Percentiles rank a stretch among this genome's conserved stretches.
Conservation (phyloP, 2,888 invertebrate genomes). For the Mamestra brassicae region DNA sequence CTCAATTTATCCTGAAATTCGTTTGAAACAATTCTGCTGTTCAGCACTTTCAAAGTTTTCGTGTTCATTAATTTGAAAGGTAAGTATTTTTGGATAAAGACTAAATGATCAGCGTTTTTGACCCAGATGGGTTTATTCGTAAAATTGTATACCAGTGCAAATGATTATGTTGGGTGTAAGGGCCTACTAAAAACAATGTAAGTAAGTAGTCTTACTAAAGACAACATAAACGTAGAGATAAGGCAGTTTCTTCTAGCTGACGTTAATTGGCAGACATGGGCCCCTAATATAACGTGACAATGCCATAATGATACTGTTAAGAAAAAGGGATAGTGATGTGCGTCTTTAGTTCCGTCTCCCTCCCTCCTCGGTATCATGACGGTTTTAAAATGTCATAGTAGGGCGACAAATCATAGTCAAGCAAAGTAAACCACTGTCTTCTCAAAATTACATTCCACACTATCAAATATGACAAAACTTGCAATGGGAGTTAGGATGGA, state of each 20-base stretch:
- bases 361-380: background rate
- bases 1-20: slow-evolving; percentile 27
- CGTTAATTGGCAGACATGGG: no score
- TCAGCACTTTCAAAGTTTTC: slow-evolving; percentile 32
- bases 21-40: slow-evolving; percentile 25
- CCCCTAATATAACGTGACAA: no score
- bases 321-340: no score
- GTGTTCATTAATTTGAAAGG: slow-evolving; percentile 14
- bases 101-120: slow-evolving; percentile 2
- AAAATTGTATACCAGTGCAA: background rate
- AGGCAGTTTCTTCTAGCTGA: background rate
- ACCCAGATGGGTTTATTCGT: background rate
- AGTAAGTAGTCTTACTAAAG: no score
- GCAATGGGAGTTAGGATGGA: slow-evolving; percentile 3
- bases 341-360: no score
- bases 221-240: no score
- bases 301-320: no score
- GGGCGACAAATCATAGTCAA: no score
- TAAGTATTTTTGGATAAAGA: slow-evolving; percentile 24
- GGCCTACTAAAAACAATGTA: no score
- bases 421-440: background rate
- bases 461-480: slow-evolving; percentile 25
- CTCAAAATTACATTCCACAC: background rate
- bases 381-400: no score
- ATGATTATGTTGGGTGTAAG: no score